These are phyloP conservation scores for Halcyon badia DNA, from an alignment of 2,797 vertebrate species.

Conservation along the genomic window DNA sequence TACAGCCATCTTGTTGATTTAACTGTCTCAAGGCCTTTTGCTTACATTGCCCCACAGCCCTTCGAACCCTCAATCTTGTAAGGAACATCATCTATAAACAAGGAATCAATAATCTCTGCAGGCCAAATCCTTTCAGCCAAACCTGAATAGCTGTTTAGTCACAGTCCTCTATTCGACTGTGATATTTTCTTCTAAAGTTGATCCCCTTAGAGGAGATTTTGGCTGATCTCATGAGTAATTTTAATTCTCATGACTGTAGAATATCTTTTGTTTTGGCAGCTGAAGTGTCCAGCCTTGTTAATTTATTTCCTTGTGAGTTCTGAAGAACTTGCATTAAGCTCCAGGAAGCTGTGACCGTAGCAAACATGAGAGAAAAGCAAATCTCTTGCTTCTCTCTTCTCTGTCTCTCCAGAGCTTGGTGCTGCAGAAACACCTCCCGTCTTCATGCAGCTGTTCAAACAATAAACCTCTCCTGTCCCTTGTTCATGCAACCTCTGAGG, in stretches of 20 bases:
- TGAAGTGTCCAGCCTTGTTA: background rate
- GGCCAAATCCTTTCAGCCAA: background rate
- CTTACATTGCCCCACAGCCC: background rate
- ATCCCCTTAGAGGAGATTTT: background rate
- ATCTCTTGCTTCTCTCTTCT: background rate
- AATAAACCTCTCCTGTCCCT: background rate
- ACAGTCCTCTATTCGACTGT: background rate
- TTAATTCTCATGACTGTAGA: background rate
- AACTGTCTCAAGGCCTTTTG: background rate
- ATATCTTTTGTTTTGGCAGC: conserved; percentile 4
- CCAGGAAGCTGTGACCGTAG: background rate
- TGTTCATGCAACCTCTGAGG: background rate
- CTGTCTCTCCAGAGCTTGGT: background rate
- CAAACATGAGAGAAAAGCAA: background rate
- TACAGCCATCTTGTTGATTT: background rate
- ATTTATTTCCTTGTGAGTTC: background rate
- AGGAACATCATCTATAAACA: background rate
- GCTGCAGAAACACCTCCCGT: background rate
- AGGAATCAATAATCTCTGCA: background rate
- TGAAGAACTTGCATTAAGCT: background rate
- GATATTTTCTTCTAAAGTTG: background rate
- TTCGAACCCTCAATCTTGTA: background rate
- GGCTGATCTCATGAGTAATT: background rate
- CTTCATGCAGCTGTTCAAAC: background rate
- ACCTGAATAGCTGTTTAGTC: background rate